Base-by-base conservation (phyloP, 2,888 invertebrate genomes). In the Clitarchus hookeri region DNA sequence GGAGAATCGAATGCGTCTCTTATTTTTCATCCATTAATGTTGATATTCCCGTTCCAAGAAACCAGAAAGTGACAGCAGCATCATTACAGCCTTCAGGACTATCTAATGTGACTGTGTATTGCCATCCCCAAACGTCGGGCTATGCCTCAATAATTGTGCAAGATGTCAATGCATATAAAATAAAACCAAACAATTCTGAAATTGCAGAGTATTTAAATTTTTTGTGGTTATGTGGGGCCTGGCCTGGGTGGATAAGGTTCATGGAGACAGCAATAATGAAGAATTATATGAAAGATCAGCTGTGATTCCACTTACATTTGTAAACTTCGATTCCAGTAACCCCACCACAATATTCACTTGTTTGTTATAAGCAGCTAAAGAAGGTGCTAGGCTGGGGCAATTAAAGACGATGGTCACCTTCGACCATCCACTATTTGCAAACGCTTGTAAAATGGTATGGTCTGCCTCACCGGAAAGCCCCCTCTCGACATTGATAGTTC, bases 401-500 rank as follows among this genome's bases (percentile, higher is more conserved):
- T 16, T n/a, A 36, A 16, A 80, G 16, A 82, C 79, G 23, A 79
- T 85, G 78, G 44, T 85, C 23, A 85, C 85, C 13, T 85, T 85
- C 25, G 79, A 85, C 25, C 85, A 85, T 44, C 85, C 85, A 25
- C 80, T 85, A 23, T 85, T 78, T 44, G 85, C 44, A 9, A 85
- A 80, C 25, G 80, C 85, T 11, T 26, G 27, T 13, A n/a, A 53
- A 6, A 85, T 85, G 26, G 65, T 85, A 11, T n/a, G 6, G 16
- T 44, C 9, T 54, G 25, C 85, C 13, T 44, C 53, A 13, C 13
- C n/a, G 13, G 0, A 79, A 25, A 79, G 79, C 13, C 79, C 79
- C 12, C 4, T 36, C 27, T 79, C 3, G 25, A 25, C 4, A n/a
- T 27, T 27, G 27, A 36, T 79, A 19, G 13, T 79, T 12, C 9